These are phyloP conservation scores for Nomada lathburiana DNA, from an alignment of 2,888 invertebrate genomes.

Conservation along the genomic window DNA sequence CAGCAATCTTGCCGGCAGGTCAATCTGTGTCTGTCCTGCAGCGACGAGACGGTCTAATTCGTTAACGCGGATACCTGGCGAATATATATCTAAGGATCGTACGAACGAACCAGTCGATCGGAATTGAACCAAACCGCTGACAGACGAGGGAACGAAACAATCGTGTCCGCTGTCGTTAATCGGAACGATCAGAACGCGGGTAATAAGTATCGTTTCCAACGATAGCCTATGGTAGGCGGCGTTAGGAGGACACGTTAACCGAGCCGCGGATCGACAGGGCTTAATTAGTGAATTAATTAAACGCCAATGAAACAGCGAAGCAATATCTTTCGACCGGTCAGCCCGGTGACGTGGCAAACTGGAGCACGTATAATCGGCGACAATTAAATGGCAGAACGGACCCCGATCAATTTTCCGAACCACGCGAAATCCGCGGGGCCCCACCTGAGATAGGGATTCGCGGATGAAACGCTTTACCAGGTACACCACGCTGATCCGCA, in stretches of 20 bases:
- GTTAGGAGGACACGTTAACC: slow-evolving; percentile 22
- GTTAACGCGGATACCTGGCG: too few species aligned
- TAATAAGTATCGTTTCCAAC: slow-evolving; percentile 49
- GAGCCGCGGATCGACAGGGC: slow-evolving; percentile 47
- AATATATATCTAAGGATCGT: too few species aligned
- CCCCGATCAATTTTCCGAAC: slow-evolving; percentile 49
- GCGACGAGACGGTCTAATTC: too few species aligned
- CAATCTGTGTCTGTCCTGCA: too few species aligned
- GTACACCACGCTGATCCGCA: slow-evolving; percentile 2
- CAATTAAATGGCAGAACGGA: slow-evolving; percentile 57
- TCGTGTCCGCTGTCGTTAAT: slow-evolving; percentile 7
- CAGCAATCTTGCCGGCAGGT: too few species aligned
- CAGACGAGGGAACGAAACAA: neutral
- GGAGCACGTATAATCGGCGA: slow-evolving; percentile 61
- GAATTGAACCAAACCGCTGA: neutral
- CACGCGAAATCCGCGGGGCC: slow-evolving; percentile 2
- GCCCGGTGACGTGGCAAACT: slow-evolving; percentile 57
- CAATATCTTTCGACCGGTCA: slow-evolving; percentile 53
- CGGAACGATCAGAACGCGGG: slow-evolving; percentile 2
- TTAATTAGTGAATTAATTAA: slow-evolving; percentile 63
- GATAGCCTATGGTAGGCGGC: neutral
- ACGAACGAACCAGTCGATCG: too few species aligned
- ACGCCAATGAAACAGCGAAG: slow-evolving; percentile 54
- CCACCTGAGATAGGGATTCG: slow-evolving; percentile 32
- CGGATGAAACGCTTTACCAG: slow-evolving; percentile 24